phyloP scores from a whole-genome alignment of 2,113 vertebrate genomes.

The Carlito syrichta region DNA sequence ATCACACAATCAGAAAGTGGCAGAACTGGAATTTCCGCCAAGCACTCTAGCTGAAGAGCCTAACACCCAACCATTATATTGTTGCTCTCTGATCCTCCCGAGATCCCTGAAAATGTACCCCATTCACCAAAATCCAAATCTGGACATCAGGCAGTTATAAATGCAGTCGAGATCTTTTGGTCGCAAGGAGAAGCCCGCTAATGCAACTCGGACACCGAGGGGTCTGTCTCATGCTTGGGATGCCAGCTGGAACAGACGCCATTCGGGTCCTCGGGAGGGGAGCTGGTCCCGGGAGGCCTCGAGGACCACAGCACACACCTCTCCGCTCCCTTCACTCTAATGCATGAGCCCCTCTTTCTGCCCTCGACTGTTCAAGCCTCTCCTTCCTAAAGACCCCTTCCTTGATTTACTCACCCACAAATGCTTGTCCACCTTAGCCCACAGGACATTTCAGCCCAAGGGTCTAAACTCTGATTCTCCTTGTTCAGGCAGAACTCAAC shows the following conservation, averaged over 20 bases:
- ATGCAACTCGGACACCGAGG: not conserved
- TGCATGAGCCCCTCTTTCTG: not conserved
- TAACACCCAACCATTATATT: not conserved
- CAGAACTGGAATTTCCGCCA: not conserved
- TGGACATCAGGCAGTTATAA: not conserved
- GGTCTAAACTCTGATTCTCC: not conserved
- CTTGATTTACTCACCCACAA: not conserved
- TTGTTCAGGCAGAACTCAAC: not conserved
- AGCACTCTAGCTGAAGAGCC: not conserved
- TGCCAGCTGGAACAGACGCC: too few relatives aligned
- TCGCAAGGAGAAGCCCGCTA: not conserved
- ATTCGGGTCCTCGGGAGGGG: too few relatives aligned
- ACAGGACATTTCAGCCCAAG: not conserved
- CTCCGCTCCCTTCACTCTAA: not conserved
- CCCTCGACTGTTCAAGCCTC: not conserved
- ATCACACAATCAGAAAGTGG: not conserved
- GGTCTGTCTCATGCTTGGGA: too few relatives aligned
- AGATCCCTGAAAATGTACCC: not conserved
- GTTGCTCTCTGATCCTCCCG: not conserved
- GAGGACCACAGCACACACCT: not conserved
- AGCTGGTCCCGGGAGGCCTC: rapidly evolving
- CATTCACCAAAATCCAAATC: not conserved
- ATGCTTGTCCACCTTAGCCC: too few relatives aligned
- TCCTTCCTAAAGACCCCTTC: not conserved
- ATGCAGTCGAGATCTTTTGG: not conserved